These are phyloP conservation scores for Neosalanx taihuensis DNA, from an alignment of 2,797 vertebrate species.

Conservation along the genomic window DNA sequence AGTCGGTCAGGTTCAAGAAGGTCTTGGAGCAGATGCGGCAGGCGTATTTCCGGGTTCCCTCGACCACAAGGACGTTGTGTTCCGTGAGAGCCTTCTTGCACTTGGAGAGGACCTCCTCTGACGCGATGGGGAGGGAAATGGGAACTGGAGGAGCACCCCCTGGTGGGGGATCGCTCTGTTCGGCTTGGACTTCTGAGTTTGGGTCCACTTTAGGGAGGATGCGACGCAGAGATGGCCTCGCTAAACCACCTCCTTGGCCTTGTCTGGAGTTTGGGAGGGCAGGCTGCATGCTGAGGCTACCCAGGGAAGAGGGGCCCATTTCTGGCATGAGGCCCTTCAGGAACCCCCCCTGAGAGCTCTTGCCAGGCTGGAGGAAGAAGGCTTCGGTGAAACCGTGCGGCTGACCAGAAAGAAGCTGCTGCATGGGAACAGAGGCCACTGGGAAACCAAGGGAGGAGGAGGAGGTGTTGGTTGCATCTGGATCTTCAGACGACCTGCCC, in stretches of 20 bases:
- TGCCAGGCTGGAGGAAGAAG: conserved; percentile 62
- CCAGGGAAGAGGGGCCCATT: not conserved
- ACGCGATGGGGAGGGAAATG: conserved; percentile 83
- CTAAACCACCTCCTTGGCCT: conserved; percentile 62
- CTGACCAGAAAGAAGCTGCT: conserved; percentile 60
- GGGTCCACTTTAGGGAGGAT: conserved; percentile 90
- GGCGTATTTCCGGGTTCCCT: conserved; percentile 94
- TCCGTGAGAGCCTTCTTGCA: conserved; percentile 97
- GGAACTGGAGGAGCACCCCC: conserved; percentile 32
- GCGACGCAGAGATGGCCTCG: conserved; percentile 86
- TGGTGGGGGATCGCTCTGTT: not conserved
- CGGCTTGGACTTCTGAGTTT: conserved; percentile 41
- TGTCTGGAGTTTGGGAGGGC: conserved; percentile 74
- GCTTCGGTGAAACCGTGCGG: conserved; percentile 56
- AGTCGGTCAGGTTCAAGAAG: conserved; percentile 94
- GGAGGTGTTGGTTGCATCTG: conserved; percentile 16
- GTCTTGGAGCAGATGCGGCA: conserved; percentile 99
- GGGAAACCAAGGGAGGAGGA: conserved; percentile 60
- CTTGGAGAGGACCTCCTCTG: conserved; percentile 92
- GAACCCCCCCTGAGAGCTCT: conserved; percentile 56
- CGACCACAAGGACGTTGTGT: conserved; percentile 92
- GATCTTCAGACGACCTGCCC: conserved; percentile 11
- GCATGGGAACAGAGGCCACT: conserved; percentile 55
- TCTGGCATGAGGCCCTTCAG: conserved; percentile 49
- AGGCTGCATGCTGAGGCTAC: conserved; percentile 74